phyloP scores from a whole-genome alignment of 2,888 invertebrate genomes.

The Trypoxylon attenuatum region DNA sequence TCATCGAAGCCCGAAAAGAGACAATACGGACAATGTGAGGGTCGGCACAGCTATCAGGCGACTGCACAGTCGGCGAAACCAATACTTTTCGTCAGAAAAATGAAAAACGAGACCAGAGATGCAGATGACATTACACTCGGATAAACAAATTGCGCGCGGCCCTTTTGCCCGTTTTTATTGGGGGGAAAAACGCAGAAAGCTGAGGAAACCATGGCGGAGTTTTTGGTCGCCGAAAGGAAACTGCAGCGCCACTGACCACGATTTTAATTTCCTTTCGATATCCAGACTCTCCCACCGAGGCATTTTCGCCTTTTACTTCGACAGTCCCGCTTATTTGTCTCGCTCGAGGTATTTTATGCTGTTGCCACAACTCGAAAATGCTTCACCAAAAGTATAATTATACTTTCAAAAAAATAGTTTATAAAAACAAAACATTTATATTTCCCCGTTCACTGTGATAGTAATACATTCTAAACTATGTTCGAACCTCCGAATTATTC shows the following conservation, averaged over 20 bases:
- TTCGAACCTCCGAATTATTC: no score
- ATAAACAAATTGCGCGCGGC: conserved; percentile 55
- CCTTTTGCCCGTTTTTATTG: no score
- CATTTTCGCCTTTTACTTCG: conserved; percentile 35
- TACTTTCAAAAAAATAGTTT: no score
- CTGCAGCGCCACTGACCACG: conserved; percentile 24
- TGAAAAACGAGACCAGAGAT: conserved; percentile 19
- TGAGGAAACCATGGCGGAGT: conserved; percentile 25
- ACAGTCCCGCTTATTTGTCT: conserved; percentile 24
- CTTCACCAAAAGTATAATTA: background rate
- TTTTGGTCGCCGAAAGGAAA: conserved; percentile 12
- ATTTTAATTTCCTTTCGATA: conserved; percentile 56
- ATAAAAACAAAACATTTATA: no score
- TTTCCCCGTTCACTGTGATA: no score
- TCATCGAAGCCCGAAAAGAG: conserved; percentile 20
- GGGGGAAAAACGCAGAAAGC: conserved; percentile 23
- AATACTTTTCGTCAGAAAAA: conserved; percentile 23
- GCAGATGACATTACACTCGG: conserved; percentile 43
- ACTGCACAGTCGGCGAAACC: conserved; percentile 30
- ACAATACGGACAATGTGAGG: background rate
- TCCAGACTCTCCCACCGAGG: conserved; percentile 26
- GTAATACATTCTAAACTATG: no score
- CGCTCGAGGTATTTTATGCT: conserved; percentile 29
- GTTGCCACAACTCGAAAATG: background rate
- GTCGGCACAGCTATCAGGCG: background rate